Evolutionary conservation across 2,113 vertebrate species (phyloP).

Genomic region (Dasyprocta punctata): DNA sequence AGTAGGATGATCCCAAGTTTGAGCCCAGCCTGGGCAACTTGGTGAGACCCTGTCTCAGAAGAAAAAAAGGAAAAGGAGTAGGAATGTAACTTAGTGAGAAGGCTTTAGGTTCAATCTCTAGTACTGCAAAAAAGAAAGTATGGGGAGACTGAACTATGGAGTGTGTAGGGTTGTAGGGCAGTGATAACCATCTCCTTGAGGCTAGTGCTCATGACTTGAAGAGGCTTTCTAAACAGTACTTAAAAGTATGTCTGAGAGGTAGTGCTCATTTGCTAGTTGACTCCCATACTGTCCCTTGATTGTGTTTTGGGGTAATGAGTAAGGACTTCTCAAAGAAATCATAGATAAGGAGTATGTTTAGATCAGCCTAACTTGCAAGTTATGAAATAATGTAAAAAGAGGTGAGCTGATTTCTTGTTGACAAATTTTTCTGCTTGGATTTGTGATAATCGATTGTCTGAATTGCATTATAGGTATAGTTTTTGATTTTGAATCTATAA

Average conservation of each 20-base stretch:
- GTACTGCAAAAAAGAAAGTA: neutral
- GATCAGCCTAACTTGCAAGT: constrained; percentile 61
- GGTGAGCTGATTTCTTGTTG: constrained; percentile 67
- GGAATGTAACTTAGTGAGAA: neutral
- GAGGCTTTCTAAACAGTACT: rapidly evolving
- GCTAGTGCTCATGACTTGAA: rapidly evolving
- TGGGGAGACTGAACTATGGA: neutral
- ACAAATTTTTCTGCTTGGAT: neutral
- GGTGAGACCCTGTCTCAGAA: neutral
- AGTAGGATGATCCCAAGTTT: neutral
- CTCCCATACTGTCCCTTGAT: neutral
- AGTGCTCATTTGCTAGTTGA: neutral
- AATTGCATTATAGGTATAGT: neutral
- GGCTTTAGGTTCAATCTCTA: neutral
- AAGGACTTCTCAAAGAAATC: constrained; percentile 78
- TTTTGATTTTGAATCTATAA: neutral
- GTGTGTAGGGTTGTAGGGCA: neutral
- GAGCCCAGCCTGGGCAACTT: neutral
- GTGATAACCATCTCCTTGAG: rapidly evolving
- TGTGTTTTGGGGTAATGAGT: neutral
- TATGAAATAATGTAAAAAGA: constrained; percentile 64
- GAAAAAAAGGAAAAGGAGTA: neutral
- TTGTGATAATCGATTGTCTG: neutral
- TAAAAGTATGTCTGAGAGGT: neutral
- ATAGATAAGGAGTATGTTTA: constrained; percentile 64